These are phyloP conservation scores for Leptopilina syphax DNA, from an alignment of 2,888 invertebrate species.

Conservation along the genomic window DNA sequence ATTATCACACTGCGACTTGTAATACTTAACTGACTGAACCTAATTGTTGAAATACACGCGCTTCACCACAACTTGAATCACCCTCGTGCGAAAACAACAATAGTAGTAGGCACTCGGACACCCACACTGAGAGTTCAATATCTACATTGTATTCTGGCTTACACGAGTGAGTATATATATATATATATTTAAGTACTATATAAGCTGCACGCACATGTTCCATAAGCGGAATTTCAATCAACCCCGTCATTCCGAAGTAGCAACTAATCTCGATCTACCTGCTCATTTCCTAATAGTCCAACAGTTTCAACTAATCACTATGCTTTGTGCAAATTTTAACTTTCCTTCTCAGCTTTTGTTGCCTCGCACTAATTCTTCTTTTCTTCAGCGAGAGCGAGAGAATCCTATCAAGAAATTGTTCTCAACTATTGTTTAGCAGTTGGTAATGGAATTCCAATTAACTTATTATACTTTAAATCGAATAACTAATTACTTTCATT, in stretches of 20 bases:
- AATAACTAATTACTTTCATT: too few species aligned
- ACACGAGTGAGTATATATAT: conserved; percentile 13
- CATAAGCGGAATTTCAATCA: conserved; percentile 39
- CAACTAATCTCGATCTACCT: conserved; percentile 38
- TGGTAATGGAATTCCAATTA: too few species aligned
- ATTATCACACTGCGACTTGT: conserved; percentile 37
- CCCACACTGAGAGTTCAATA: conserved; percentile 29
- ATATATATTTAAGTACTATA: conserved; percentile 18
- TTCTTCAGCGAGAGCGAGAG: too few species aligned
- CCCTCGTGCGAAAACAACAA: conserved; percentile 42
- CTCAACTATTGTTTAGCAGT: too few species aligned
- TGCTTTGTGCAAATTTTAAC: conserved; percentile 6
- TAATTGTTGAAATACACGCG: conserved; percentile 72
- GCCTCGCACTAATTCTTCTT: too few species aligned
- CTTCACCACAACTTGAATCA: conserved; percentile 59
- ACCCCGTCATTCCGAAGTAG: conserved; percentile 32
- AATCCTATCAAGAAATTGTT: too few species aligned
- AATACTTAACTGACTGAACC: conserved; percentile 55
- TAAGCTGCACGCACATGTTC: conserved; percentile 40
- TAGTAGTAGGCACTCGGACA: conserved; percentile 38
- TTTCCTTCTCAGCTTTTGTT: background rate
- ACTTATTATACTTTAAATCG: too few species aligned
- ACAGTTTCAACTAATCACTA: conserved; percentile 20
- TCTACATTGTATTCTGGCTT: conserved; percentile 23
- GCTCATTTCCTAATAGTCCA: conserved; percentile 36